phyloP scores from a whole-genome alignment of 2,113 vertebrate species.

The Guaruba guarouba region DNA sequence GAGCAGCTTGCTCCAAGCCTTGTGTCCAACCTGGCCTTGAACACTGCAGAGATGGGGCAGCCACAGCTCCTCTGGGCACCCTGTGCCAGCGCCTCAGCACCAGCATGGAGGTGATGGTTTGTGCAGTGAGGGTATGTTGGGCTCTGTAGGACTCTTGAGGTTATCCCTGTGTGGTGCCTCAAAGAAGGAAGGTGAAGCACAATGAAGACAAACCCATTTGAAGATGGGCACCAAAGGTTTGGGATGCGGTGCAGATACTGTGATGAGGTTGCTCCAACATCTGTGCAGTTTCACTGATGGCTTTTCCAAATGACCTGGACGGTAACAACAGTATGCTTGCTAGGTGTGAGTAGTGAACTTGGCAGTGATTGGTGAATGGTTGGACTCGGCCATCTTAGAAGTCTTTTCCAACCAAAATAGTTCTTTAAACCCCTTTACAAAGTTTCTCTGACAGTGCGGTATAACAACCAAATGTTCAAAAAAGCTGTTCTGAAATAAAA shows the following conservation, averaged over 20 bases:
- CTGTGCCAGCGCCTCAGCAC: background rate
- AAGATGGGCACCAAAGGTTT: background rate
- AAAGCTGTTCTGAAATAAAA: background rate
- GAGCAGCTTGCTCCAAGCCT: no score
- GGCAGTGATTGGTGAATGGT: background rate
- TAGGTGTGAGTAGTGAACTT: background rate
- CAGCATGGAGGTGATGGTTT: background rate
- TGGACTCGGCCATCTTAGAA: background rate
- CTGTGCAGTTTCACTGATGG: background rate
- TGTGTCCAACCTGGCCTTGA: background rate
- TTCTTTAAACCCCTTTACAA: background rate
- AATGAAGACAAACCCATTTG: background rate
- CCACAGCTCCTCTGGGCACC: background rate
- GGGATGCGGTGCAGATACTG: background rate
- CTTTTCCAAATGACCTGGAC: background rate
- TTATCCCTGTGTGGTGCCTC: background rate
- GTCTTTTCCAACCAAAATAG: background rate
- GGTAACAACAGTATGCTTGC: background rate
- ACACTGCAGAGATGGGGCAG: background rate
- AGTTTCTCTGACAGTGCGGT: background rate
- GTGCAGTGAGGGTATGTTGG: background rate
- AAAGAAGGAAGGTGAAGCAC: background rate
- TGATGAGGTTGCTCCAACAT: background rate
- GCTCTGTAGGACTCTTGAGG: background rate
- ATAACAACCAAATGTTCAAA: background rate